phyloP scores from a whole-genome alignment of 2,113 vertebrate species.

The Chrysemys picta region DNA sequence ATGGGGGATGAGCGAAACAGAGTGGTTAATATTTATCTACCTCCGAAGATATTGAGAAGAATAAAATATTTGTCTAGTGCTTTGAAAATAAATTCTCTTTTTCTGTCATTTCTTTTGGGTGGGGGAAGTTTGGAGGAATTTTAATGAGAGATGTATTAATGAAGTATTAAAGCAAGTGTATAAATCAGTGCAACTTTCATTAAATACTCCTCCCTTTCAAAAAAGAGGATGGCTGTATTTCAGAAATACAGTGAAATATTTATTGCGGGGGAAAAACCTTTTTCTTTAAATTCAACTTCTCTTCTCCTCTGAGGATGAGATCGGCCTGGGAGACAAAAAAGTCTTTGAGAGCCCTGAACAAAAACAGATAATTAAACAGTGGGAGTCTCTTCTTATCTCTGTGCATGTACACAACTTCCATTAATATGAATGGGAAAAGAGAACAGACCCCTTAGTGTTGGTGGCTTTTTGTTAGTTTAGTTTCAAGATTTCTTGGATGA shows the following conservation, averaged over 20 bases:
- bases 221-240: background rate
- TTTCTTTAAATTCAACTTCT: background rate
- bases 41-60: background rate
- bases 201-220: background rate
- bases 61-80: background rate
- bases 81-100: background rate
- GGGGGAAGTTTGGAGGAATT: background rate
- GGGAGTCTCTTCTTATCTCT: background rate
- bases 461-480: background rate
- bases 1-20: too few species aligned
- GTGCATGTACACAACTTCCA: background rate
- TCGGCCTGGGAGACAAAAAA: background rate
- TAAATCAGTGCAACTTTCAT: background rate
- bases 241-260: background rate
- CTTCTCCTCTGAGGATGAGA: background rate
- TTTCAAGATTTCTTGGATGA: constrained; percentile 19
- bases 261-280: background rate
- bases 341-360: background rate
- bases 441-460: background rate
- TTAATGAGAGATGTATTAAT: background rate
- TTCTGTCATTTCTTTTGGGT: background rate
- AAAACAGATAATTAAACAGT: background rate
- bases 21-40: background rate
- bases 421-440: background rate
- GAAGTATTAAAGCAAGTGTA: background rate